Evolutionary conservation across 2,888 invertebrate species (phyloP).

Genomic region (Amphiduros pacificus): DNA sequence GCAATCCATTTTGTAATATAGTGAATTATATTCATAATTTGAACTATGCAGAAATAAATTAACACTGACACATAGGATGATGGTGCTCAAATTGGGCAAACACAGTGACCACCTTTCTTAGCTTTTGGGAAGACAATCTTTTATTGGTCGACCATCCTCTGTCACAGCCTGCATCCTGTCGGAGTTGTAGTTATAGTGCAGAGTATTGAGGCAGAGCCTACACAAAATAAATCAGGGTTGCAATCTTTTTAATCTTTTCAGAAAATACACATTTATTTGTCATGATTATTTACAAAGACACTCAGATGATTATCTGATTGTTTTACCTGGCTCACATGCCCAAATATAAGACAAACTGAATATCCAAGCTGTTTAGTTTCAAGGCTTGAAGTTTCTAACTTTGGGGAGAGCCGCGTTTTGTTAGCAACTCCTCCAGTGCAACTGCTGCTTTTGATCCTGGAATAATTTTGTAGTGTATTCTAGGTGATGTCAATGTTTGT

Average conservation of each 20-base stretch:
- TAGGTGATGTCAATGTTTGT: too few species aligned
- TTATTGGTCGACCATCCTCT: background rate
- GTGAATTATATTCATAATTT: too few species aligned
- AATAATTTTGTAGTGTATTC: too few species aligned
- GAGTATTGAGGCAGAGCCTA: background rate
- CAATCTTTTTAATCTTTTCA: background rate
- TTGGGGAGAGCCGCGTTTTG: background rate
- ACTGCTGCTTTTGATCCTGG: background rate
- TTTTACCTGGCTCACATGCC: background rate
- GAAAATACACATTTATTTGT: background rate
- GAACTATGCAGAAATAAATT: too few species aligned
- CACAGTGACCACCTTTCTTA: background rate
- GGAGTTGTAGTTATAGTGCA: background rate
- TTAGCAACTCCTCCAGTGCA: background rate
- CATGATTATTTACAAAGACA: background rate
- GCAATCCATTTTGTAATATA: too few species aligned
- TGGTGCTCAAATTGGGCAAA: background rate
- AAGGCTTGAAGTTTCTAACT: background rate
- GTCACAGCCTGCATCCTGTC: background rate
- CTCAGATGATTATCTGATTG: background rate
- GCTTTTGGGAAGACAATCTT: background rate
- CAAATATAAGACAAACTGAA: background rate
- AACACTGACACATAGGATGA: background rate
- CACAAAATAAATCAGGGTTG: background rate
- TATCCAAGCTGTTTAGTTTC: background rate